Percentiles rank a stretch among this genome's conserved stretches.
These are phyloP conservation scores for Stenodera caucasica DNA, from an alignment of 2,888 invertebrate genomes.

Conservation along the genomic window DNA sequence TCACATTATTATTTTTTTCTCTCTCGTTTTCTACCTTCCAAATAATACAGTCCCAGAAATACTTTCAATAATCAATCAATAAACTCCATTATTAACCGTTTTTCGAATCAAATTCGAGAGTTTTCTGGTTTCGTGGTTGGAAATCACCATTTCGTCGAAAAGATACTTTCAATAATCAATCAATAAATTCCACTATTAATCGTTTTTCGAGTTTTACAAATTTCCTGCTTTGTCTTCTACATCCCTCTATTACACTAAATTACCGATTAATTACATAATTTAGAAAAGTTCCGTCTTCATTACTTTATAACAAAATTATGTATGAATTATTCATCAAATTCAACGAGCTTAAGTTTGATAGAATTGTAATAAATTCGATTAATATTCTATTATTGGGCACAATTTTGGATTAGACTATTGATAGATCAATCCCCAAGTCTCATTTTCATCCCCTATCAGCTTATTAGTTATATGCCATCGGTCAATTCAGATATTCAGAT, in stretches of 20 bases:
- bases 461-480: background rate
- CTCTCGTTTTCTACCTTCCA: background rate
- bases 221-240: background rate
- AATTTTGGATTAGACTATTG: background rate
- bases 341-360: background rate
- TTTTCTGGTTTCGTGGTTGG: too few relatives aligned
- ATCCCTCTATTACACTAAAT: background rate
- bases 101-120: background rate
- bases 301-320: constrained; percentile 17
- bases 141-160: too few relatives aligned
- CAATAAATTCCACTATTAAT: too few relatives aligned
- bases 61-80: background rate
- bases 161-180: background rate
- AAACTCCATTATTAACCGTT: too few relatives aligned
- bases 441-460: background rate
- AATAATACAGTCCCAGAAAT: too few relatives aligned
- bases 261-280: constrained; percentile 17
- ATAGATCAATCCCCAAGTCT: background rate
- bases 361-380: background rate
- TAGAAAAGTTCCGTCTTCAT: constrained; percentile 7
- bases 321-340: constrained; percentile 15
- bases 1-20: background rate
- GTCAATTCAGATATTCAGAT: background rate
- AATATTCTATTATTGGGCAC: too few relatives aligned
- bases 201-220: too few relatives aligned